These are phyloP conservation scores for Caenorhabditis becei DNA, from an alignment of 2,888 invertebrate genomes.

Conservation along the genomic window DNA sequence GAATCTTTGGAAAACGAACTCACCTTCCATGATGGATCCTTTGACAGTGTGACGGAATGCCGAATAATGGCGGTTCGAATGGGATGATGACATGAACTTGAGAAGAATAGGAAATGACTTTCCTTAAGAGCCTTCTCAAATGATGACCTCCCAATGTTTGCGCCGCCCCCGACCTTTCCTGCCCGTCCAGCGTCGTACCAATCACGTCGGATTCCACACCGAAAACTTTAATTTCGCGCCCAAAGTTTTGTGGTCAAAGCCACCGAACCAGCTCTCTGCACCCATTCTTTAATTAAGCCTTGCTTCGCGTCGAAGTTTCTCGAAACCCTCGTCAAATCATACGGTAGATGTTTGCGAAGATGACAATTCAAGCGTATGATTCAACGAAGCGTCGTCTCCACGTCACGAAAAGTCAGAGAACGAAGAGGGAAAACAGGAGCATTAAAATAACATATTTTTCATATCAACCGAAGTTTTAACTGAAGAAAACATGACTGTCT, in stretches of 20 bases:
- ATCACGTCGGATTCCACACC: constrained; percentile 2
- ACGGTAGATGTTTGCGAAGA: constrained; percentile 52
- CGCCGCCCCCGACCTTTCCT: constrained; percentile 21
- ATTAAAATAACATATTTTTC: background rate
- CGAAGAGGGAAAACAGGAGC: constrained; percentile 13
- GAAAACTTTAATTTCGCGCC: constrained; percentile 37
- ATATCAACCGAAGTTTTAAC: background rate
- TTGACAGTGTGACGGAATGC: constrained; percentile 25
- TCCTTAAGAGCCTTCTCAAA: constrained; percentile 18
- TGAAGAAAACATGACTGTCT: background rate
- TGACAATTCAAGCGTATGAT: constrained; percentile 49
- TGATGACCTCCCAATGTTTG: constrained; percentile 43
- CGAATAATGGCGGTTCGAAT: constrained; percentile 12
- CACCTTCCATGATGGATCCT: constrained; percentile 38
- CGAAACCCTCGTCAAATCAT: constrained; percentile 1
- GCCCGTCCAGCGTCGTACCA: constrained; percentile 5
- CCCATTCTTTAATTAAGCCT: constrained; percentile 29
- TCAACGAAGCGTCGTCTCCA: constrained; percentile 11
- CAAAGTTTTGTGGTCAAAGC: constrained; percentile 30
- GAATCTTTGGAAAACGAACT: constrained; percentile 15
- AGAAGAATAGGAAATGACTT: constrained; percentile 37
- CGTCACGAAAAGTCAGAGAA: constrained; percentile 22
- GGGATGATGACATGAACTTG: constrained; percentile 22
- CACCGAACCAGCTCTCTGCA: background rate
- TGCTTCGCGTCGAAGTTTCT: background rate